Evolutionary conservation across 2,113 vertebrate genomes (phyloP), one percentile per base, ranked within the genome.

Genomic region (Melanerpes formicivorus): DNA sequence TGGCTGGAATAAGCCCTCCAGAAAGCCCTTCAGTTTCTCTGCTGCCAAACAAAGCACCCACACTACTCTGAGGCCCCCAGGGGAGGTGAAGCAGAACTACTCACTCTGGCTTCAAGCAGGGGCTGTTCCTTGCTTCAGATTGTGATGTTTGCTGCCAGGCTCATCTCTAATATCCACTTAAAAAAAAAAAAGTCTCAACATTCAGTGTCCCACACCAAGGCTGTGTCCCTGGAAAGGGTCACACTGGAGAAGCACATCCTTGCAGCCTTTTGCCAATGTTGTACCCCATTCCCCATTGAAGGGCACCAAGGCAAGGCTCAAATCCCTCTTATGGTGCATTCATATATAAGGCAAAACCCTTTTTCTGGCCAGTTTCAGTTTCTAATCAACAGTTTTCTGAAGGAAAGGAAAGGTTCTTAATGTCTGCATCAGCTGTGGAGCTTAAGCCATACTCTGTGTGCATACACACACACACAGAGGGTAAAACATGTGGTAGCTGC

Each of bases 311-410:
- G 9, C 7, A 85, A 37, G 11, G 16, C 72, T 87, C 46, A 80
- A 80, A 66, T 26, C 30, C 12, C 18, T 78, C 26, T 26, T 30
- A 14, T 0, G 5, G 7, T 22, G 3, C 10, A 56, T 8, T 91
- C 34, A 19, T 9, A 40, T 1, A 67, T 0, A 0, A 52, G 18
- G 18, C 3, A 88, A 65, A 88, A 70, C 6, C 1, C 0, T 69
- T 66, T 75, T 55, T n/a, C n/a, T 56, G 37, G n/a, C 0, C 3
- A n/a, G 16, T 87, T 93, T 58, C 7, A 13, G n/a, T 23, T 84
- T 70, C 69, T 48, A 71, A 25, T 32, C 44, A 70, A n/a, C 3
- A 4, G 12, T 77, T 84, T 75, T 78, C 55, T 25, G 14, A 73
- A 82, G 59, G 65, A 62, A 88, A 64, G 14, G 12, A 22, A 74